A percentile compares a stretch with the other conserved stretches of the same genome.
These are phyloP conservation scores for Peromyscus attwateri DNA, from an alignment of 2,797 vertebrate genomes.

Conservation along the genomic window DNA sequence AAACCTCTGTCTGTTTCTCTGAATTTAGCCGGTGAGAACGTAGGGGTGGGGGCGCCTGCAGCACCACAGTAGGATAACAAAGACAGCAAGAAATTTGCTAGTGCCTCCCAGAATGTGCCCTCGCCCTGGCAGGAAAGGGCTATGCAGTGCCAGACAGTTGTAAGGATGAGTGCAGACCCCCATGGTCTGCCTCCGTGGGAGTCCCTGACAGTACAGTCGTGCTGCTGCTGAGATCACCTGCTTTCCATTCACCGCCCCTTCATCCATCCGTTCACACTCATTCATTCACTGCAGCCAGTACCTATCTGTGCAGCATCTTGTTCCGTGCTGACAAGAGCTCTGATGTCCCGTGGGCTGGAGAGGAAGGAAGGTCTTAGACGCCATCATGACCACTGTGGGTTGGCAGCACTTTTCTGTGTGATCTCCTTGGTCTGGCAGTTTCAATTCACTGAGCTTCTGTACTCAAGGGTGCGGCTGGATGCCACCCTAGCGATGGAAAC, in stretches of 20 bases:
- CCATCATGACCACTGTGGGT: background rate
- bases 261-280: conserved; percentile 63
- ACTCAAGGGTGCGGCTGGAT: conserved; percentile 2
- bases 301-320: conserved; percentile 19
- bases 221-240: conserved; percentile 73
- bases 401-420: conserved; percentile 35
- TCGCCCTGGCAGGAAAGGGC: background rate
- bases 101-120: background rate
- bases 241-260: conserved; percentile 57
- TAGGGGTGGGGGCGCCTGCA: background rate
- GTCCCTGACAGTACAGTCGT: conserved; percentile 56
- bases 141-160: conserved; percentile 37
- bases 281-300: conserved; percentile 65
- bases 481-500: conserved; percentile 21
- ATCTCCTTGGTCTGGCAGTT: conserved; percentile 38
- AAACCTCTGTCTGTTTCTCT: conserved; percentile 14
- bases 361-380: conserved; percentile 39
- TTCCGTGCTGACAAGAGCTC: background rate
- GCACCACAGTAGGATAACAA: background rate
- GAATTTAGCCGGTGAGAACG: background rate
- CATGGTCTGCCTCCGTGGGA: conserved; percentile 41
- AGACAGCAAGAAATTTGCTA: background rate
- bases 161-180: conserved; percentile 12
- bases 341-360: conserved; percentile 17
- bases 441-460: conserved; percentile 15